Conservation (phyloP, 2,888 invertebrate species). For the Microctonus aethiopoides region DNA sequence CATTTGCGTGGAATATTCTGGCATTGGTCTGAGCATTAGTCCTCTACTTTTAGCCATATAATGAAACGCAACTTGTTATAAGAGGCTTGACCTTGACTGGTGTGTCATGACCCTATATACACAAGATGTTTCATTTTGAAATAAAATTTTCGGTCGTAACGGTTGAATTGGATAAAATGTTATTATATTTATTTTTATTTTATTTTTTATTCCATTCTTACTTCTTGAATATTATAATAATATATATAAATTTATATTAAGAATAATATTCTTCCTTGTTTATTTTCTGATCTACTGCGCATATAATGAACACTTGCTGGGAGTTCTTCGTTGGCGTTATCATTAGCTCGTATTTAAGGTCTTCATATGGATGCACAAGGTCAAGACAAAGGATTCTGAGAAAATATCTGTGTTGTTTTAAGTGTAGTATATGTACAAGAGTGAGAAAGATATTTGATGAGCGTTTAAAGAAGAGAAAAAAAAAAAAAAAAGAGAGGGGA, state of each 20-base stretch:
- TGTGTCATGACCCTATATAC: conserved; percentile 41
- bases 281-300: not conserved
- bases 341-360: conserved; percentile 36
- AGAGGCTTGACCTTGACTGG: conserved; percentile 51
- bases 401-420: conserved; percentile 2
- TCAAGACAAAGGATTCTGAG: conserved; percentile 14
- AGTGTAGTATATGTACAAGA: not conserved
- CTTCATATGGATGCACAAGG: conserved; percentile 20
- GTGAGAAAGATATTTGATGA: too few relatives aligned
- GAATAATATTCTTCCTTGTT: not conserved
- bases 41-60: conserved; percentile 16
- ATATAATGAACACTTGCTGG: not conserved
- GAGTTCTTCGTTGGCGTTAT: conserved; percentile 24
- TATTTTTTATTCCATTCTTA: not conserved
- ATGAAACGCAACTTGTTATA: conserved; percentile 40
- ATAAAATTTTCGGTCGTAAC: conserved; percentile 27
- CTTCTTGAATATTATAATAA: not conserved
- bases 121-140: conserved; percentile 21
- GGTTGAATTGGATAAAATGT: conserved; percentile 8
- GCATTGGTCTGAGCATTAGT: conserved; percentile 21
- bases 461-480: conserved; percentile 1
- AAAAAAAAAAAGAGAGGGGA: not conserved
- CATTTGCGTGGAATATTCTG: conserved; percentile 20
- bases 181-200: not conserved
- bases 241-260: not conserved